phyloP scores from a whole-genome alignment of 2,888 invertebrate species.

The Junonia oenone region DNA sequence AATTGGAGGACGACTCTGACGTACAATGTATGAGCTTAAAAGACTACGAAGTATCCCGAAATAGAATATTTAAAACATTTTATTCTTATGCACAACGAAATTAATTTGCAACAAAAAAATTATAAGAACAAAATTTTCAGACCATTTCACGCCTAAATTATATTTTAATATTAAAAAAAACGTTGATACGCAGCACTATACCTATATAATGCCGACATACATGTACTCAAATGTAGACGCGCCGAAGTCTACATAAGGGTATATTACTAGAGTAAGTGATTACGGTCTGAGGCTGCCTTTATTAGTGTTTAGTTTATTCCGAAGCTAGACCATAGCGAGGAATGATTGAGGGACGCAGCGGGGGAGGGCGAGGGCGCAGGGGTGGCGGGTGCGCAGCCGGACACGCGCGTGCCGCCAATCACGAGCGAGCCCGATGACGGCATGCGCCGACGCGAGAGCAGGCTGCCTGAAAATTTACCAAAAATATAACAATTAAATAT shows the following conservation, averaged over 20 bases:
- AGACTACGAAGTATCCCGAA: background rate
- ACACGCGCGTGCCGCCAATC: constrained; percentile 17
- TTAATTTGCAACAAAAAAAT: background rate
- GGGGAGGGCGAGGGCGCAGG: constrained; percentile 42
- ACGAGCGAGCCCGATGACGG: constrained; percentile 39
- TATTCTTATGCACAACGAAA: background rate
- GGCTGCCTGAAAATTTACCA: too few relatives aligned
- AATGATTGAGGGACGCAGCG: constrained; percentile 33
- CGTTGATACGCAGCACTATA: background rate
- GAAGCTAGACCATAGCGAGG: constrained; percentile 41
- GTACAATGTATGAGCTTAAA: background rate
- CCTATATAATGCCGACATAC: background rate
- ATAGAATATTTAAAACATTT: background rate
- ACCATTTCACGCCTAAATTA: background rate
- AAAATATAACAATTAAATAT: too few relatives aligned
- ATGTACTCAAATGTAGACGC: background rate
- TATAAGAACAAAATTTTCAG: background rate
- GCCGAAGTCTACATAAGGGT: background rate
- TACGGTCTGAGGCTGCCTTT: background rate
- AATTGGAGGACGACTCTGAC: constrained; percentile 2
- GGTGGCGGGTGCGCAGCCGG: constrained; percentile 36
- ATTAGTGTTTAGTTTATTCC: constrained; percentile 40
- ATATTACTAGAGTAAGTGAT: background rate
- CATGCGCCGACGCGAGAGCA: constrained; percentile 47
- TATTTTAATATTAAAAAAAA: too few relatives aligned